Conservation (phyloP, 2,113 vertebrate genomes). For the Sterrhoptilus dennistouni region DNA sequence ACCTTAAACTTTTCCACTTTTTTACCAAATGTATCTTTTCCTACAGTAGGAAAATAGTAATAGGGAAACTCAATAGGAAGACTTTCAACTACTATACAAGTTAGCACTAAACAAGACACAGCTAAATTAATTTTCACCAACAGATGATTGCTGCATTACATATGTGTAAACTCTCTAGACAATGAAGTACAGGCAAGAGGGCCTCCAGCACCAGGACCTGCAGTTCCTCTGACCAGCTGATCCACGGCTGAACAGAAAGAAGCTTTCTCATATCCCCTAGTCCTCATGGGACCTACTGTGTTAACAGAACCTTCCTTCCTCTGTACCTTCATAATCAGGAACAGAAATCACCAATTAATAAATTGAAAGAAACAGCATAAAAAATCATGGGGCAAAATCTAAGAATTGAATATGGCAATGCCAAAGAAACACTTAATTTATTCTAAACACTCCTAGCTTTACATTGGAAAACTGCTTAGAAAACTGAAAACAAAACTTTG, state of each 20-base stretch:
- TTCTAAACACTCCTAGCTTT: background rate
- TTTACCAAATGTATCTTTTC: background rate
- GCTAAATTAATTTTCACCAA: background rate
- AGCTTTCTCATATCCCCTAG: background rate
- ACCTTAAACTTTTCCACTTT: background rate
- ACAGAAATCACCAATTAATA: background rate
- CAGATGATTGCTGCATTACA: rapidly evolving
- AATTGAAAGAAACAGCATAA: background rate
- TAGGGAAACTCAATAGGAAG: background rate
- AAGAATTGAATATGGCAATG: background rate
- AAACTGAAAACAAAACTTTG: background rate
- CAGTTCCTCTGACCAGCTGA: background rate
- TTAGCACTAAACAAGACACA: background rate
- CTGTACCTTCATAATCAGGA: background rate
- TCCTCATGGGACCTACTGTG: background rate
- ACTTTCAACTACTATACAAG: background rate
- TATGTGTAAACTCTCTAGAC: background rate
- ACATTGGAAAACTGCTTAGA: background rate
- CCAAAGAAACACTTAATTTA: background rate
- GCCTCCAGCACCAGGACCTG: background rate
- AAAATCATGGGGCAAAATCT: background rate
- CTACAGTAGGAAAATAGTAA: background rate
- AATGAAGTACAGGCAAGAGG: background rate
- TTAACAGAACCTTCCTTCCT: background rate
- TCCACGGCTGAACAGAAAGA: background rate